Conservation (phyloP, 2,888 invertebrate genomes). For the Aspidiotus destructor region DNA sequence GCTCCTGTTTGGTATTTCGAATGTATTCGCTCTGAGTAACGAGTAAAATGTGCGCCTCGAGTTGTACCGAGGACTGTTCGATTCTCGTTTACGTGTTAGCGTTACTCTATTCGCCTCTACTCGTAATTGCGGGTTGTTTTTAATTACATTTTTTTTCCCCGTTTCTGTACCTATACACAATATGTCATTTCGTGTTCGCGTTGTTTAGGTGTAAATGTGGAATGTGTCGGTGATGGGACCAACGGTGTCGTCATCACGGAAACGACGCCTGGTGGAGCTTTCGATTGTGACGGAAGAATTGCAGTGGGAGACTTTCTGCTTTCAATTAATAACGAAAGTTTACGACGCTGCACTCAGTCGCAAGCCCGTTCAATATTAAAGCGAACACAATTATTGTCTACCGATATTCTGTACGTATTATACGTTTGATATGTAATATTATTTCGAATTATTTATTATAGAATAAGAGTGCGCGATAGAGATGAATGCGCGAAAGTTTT, state of each 20-base stretch:
- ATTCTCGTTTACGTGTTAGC: too few relatives aligned
- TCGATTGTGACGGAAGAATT: slow-evolving; percentile 50
- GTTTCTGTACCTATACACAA: too few relatives aligned
- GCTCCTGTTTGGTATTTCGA: too few relatives aligned
- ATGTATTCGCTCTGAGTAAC: too few relatives aligned
- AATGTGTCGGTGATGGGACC: slow-evolving; percentile 49
- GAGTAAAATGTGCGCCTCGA: too few relatives aligned
- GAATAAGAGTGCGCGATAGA: background rate
- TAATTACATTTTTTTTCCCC: too few relatives aligned
- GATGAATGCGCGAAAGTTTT: background rate
- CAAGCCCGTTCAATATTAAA: slow-evolving; percentile 51
- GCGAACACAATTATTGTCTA: slow-evolving; percentile 48
- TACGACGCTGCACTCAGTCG: slow-evolving; percentile 49
- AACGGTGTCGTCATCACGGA: slow-evolving; percentile 46
- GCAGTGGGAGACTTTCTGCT: slow-evolving; percentile 50
- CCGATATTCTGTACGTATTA: slow-evolving; percentile 47
- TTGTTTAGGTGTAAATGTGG: slow-evolving; percentile 48
- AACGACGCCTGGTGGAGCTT: slow-evolving; percentile 44
- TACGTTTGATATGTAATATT: background rate
- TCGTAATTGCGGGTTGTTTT: too few relatives aligned
- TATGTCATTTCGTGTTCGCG: background rate
- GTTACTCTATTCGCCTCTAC: too few relatives aligned
- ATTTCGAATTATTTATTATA: background rate
- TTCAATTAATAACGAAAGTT: slow-evolving; percentile 50
- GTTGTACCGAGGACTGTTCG: too few relatives aligned